These are phyloP conservation scores for Parazoanthus swiftii DNA, from an alignment of 92 coral and sea anemone species.

Conservation along the genomic window DNA sequence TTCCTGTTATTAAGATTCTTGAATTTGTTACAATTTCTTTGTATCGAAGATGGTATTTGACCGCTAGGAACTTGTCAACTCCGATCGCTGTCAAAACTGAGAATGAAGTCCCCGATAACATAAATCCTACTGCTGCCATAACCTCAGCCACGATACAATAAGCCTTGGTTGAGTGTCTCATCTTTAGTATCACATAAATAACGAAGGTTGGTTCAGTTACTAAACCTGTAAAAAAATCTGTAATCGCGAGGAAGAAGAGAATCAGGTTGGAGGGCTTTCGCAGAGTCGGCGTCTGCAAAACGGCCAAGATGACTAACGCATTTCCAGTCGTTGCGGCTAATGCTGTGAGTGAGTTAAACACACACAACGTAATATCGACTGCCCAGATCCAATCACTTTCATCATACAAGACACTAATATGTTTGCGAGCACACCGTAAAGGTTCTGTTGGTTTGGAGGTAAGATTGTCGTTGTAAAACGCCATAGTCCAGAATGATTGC, in stretches of 20 bases:
- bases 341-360: constrained; percentile 1
- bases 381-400: constrained; percentile 23
- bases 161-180: constrained; percentile 8
- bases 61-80: constrained; percentile 17
- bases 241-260: constrained; percentile 47
- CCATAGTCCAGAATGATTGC: not conserved
- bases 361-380: constrained; percentile 15
- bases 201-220: constrained; percentile 33
- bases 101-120: constrained; percentile 38
- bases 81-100: constrained; percentile 14
- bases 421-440: constrained; percentile 4
- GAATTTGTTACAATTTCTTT: constrained; percentile 7
- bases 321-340: constrained; percentile 29
- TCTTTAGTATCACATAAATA: constrained; percentile 16
- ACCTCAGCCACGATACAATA: constrained; percentile 32
- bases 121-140: constrained; percentile 36
- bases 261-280: constrained; percentile 59
- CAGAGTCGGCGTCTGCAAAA: constrained; percentile 19
- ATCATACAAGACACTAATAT: constrained; percentile 22
- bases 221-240: constrained; percentile 30
- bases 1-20: not conserved
- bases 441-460: not conserved
- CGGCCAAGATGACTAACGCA: constrained; percentile 12
- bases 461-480: not conserved
- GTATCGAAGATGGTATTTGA: constrained; percentile 31